phyloP scores from a whole-genome alignment of 2,888 invertebrate species.

The Bellardia pandia region DNA sequence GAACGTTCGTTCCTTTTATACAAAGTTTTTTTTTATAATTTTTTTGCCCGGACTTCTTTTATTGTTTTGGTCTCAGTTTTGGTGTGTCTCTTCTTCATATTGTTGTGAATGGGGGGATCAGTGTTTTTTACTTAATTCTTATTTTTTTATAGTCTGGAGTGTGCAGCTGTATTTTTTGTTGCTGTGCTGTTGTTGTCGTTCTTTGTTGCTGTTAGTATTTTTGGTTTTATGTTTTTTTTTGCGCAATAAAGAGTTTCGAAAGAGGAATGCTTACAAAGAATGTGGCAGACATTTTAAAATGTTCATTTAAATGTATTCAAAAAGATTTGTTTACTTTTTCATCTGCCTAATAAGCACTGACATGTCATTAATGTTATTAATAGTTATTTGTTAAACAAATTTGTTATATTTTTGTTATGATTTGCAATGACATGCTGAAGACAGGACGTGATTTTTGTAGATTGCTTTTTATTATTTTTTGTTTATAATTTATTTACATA shows the following conservation, averaged over 20 bases:
- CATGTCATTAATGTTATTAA: slow-evolving; percentile 65
- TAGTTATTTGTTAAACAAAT: slow-evolving; percentile 61
- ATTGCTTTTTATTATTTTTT: neutral
- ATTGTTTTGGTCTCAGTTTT: slow-evolving; percentile 35
- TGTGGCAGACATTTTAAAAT: slow-evolving; percentile 62
- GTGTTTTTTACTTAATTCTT: slow-evolving; percentile 1
- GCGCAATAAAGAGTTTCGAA: slow-evolving; percentile 2
- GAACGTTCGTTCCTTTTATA: slow-evolving; percentile 74
- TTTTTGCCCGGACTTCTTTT: slow-evolving; percentile 25
- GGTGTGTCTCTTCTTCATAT: slow-evolving; percentile 40
- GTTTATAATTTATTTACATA: neutral
- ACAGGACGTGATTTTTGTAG: slow-evolving; percentile 46
- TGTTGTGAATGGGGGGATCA: slow-evolving; percentile 60
- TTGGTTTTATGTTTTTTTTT: neutral
- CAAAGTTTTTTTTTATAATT: slow-evolving; percentile 10
- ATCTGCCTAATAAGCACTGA: slow-evolving; percentile 64
- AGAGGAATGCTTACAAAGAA: slow-evolving; percentile 46
- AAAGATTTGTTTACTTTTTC: slow-evolving; percentile 62
- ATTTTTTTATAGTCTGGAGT: slow-evolving; percentile 51
- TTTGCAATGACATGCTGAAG: slow-evolving; percentile 50
- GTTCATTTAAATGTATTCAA: slow-evolving; percentile 61
- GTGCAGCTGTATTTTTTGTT: slow-evolving; percentile 59
- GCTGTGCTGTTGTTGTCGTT: no score
- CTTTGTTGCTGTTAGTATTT: slow-evolving; percentile 19
- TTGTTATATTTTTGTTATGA: slow-evolving; percentile 61